Evolutionary conservation across 2,797 vertebrate genomes (phyloP).

Genomic region (Dallia pectoralis): DNA sequence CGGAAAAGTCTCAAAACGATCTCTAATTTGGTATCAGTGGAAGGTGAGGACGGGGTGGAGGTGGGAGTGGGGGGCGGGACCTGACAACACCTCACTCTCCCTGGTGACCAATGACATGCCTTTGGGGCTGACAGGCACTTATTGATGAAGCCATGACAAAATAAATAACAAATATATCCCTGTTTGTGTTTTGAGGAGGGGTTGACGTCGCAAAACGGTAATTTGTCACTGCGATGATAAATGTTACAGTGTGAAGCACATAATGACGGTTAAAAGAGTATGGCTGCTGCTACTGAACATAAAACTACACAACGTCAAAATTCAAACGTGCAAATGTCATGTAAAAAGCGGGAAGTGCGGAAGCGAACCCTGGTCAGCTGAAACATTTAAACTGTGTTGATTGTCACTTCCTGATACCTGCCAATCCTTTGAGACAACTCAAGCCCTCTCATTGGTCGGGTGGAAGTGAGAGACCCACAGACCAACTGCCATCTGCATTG

Average conservation of each 20-base stretch:
- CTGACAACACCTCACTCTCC: constrained; percentile 69
- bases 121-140: constrained; percentile 1
- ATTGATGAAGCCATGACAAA: background rate
- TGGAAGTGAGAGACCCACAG: too few species aligned
- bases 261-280: too few species aligned
- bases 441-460: background rate
- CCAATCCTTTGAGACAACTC: background rate
- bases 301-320: too few species aligned
- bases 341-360: background rate
- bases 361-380: too few species aligned
- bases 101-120: constrained; percentile 72
- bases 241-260: background rate
- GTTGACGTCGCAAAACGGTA: constrained; percentile 74
- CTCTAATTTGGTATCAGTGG: constrained; percentile 82
- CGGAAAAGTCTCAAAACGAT: background rate
- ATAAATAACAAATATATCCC: background rate
- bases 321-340: background rate
- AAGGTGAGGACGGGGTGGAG: constrained; percentile 6
- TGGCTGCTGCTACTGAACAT: too few species aligned
- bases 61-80: constrained; percentile 57
- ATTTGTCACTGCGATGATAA: background rate
- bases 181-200: constrained; percentile 61
- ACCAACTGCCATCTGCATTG: too few species aligned
- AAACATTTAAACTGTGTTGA: background rate
- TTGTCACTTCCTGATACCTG: background rate